Base-by-base conservation (phyloP, 2,888 invertebrate genomes). In the Caenorhabditis sp. region DNA sequence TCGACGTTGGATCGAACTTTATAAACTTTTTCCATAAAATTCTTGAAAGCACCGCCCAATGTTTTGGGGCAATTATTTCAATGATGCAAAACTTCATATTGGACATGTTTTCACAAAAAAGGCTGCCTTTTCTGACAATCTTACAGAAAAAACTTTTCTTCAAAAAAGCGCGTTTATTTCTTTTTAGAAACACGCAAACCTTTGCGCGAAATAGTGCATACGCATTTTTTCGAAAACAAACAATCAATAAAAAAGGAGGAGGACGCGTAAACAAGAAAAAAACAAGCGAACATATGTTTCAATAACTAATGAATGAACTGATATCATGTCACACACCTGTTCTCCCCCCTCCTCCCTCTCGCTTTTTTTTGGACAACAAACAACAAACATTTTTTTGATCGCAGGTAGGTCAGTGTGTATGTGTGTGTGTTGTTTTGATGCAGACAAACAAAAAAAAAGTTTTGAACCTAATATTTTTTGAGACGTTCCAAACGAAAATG, bases 391-490 rank as follows among this genome's bases (percentile, higher is more conserved):
- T n/a, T 49, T 54, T 1, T 25, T n/a, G 25, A 49, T 43, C 56
- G 31, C 5, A 10, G 31, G 31, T 31, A 31, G 31, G 31, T 31
- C 31, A 31, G 31, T 31, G 31, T 31, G 31, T 10, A 31, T 31
- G 10, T 31, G 31, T 31, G 31, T 31, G 31, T 31, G 10, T 31
- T 17, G 49, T 53, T 10, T 21, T 38, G 63, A 63, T 69, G 61
- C 61, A 64, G 27, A 50, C 60, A 25, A 21, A 8, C 17, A 10
- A 1, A 43, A 38, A 38, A 43, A 52, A 43, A 60, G 64, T 61
- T 61, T 61, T 54, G 64, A 57, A 64, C 69, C 63, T 60, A 26
- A 14, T 17, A 27, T 53, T 57, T 56, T 21, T 7, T 17, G 27
- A 69, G 52, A 67, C 54, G 64, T 60, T 63, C 10, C 31, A 31